Conservation (phyloP, 1,140 invertebrate genomes). For the Magallana ariakensis region DNA sequence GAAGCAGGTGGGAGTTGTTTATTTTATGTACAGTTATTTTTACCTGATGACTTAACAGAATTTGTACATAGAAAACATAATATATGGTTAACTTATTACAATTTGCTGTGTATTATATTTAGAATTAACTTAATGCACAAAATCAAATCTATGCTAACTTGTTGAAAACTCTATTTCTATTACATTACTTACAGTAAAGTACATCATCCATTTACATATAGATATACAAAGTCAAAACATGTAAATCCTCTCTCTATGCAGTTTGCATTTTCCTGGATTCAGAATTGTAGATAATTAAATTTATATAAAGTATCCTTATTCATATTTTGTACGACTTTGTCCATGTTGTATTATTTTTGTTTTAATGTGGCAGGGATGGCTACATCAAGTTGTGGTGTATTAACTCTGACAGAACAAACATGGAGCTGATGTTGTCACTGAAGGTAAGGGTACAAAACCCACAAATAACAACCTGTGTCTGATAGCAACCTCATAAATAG, state of each 20-base stretch:
- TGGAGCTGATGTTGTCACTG: not conserved
- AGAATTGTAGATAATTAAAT: no score
- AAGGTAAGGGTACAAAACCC: not conserved
- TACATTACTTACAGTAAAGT: not conserved
- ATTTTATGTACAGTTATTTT: not conserved
- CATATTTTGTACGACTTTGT: no score
- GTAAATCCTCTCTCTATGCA: no score
- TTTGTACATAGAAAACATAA: not conserved
- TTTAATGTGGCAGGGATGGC: constrained; percentile 66
- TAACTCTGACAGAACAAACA: not conserved
- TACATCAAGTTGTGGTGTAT: constrained; percentile 66
- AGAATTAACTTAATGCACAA: not conserved
- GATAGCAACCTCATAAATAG: no score
- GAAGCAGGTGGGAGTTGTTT: constrained; percentile 68
- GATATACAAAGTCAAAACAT: no score
- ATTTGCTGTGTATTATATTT: not conserved
- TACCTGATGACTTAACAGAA: no score
- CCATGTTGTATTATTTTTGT: not conserved
- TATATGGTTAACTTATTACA: not conserved
- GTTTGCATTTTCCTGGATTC: no score
- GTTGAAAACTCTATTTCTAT: not conserved
- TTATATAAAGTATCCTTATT: no score
- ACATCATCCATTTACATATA: not conserved
- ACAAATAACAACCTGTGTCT: no score
- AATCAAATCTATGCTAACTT: not conserved